These are phyloP conservation scores for Sciurus niger DNA, from an alignment of 2,113 vertebrate genomes.

Conservation along the genomic window DNA sequence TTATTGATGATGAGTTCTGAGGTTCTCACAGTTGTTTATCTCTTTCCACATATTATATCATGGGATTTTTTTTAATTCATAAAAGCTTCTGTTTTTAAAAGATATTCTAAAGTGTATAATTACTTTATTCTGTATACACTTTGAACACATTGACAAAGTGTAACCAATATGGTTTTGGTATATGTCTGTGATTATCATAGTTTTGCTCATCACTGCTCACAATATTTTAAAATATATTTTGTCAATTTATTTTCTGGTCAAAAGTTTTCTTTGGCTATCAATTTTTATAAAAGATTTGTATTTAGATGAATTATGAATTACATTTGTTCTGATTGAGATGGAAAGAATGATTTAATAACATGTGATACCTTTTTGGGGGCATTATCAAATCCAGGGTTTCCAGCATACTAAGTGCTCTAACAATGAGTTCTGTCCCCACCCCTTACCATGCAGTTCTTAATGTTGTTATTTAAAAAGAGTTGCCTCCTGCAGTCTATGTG, in stretches of 20 bases:
- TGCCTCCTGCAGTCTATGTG: too few relatives aligned
- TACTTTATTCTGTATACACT: not conserved
- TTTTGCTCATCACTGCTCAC: constrained; percentile 29
- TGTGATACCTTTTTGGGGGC: too few relatives aligned
- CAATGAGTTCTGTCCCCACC: too few relatives aligned
- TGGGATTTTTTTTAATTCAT: not conserved
- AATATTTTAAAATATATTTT: constrained; percentile 35
- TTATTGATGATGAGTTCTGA: not conserved
- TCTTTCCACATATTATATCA: not conserved
- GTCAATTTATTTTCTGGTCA: constrained; percentile 34
- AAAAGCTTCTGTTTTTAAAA: not conserved
- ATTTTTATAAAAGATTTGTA: constrained; percentile 37
- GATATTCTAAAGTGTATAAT: constrained; percentile 21
- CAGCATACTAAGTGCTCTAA: not conserved
- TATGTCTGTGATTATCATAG: not conserved
- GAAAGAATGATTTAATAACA: constrained; percentile 29
- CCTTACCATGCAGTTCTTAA: too few relatives aligned
- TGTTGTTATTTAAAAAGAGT: too few relatives aligned
- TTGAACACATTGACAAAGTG: constrained; percentile 15
- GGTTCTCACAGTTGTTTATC: not conserved
- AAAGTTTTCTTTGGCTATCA: constrained; percentile 7
- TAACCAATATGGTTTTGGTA: constrained; percentile 24
- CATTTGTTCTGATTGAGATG: not conserved
- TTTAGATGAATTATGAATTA: constrained; percentile 29
- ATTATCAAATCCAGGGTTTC: too few relatives aligned